phyloP scores from a whole-genome alignment of 2,113 vertebrate genomes.

The Hypomesus transpacificus region DNA sequence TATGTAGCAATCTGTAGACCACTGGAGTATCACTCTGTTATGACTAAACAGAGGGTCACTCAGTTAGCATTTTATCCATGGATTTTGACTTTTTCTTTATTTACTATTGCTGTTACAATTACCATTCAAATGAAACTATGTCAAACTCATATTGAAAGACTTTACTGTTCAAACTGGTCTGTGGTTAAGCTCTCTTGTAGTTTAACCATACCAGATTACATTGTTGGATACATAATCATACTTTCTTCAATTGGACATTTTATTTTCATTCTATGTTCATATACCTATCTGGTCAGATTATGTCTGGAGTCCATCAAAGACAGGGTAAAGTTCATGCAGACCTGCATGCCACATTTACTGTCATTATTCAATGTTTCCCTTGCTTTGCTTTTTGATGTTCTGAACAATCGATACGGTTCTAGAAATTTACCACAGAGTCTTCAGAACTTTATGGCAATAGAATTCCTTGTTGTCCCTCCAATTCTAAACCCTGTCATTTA shows the following conservation, averaged over 20 bases:
- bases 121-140: too few species aligned
- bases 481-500: conserved; percentile 13
- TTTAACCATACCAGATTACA: background rate
- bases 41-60: too few species aligned
- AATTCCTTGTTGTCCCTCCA: too few species aligned
- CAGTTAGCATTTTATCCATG: too few species aligned
- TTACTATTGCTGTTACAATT: too few species aligned
- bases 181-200: too few species aligned
- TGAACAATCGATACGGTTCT: conserved; percentile 38
- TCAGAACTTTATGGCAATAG: conserved; percentile 25
- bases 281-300: conserved; percentile 16
- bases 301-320: conserved; percentile 26
- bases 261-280: conserved; percentile 12
- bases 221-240: background rate
- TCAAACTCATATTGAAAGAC: too few species aligned
- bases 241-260: background rate
- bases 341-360: conserved; percentile 36
- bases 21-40: too few species aligned
- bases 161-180: too few species aligned
- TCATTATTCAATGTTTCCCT: conserved; percentile 22
- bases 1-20: too few species aligned
- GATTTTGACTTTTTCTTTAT: too few species aligned
- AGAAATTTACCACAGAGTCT: conserved; percentile 18
- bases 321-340: conserved; percentile 33
- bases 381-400: conserved; percentile 38